These are phyloP conservation scores for Oncorhynchus nerka DNA, from an alignment of 2,113 vertebrate species.

Conservation along the genomic window DNA sequence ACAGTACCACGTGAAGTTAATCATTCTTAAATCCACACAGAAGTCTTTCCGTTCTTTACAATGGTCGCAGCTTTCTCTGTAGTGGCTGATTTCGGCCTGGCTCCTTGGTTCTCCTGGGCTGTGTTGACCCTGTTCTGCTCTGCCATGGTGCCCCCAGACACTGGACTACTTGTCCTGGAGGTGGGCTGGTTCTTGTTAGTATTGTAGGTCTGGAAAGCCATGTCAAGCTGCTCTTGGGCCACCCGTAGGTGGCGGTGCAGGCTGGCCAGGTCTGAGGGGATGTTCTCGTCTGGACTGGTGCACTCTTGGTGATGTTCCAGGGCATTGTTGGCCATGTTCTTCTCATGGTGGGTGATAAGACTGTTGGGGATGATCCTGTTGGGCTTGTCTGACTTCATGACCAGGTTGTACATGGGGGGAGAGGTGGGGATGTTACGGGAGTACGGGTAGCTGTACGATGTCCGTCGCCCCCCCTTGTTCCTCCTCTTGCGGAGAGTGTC, in stretches of 20 bases:
- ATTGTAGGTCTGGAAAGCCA: constrained; percentile 88
- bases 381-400: constrained; percentile 87
- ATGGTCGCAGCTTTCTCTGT: constrained; percentile 82
- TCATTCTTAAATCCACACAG: constrained; percentile 90
- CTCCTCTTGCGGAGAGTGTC: constrained; percentile 84
- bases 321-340: constrained; percentile 83
- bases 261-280: constrained; percentile 82
- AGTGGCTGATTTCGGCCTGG: constrained; percentile 78
- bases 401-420: constrained; percentile 92
- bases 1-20: constrained; percentile 9
- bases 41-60: constrained; percentile 90
- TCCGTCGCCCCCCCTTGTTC: constrained; percentile 62
- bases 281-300: constrained; percentile 81
- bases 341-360: constrained; percentile 79
- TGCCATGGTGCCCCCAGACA: constrained; percentile 75
- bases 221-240: constrained; percentile 89
- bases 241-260: constrained; percentile 85
- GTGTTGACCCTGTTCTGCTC: constrained; percentile 87
- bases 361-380: constrained; percentile 80
- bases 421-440: constrained; percentile 82
- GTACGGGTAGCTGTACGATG: constrained; percentile 76
- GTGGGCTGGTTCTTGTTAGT: constrained; percentile 76
- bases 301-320: constrained; percentile 87
- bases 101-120: constrained; percentile 84
- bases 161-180: constrained; percentile 85